Conservation (phyloP, 2,888 invertebrate genomes). For the Conchocele bisecta region DNA sequence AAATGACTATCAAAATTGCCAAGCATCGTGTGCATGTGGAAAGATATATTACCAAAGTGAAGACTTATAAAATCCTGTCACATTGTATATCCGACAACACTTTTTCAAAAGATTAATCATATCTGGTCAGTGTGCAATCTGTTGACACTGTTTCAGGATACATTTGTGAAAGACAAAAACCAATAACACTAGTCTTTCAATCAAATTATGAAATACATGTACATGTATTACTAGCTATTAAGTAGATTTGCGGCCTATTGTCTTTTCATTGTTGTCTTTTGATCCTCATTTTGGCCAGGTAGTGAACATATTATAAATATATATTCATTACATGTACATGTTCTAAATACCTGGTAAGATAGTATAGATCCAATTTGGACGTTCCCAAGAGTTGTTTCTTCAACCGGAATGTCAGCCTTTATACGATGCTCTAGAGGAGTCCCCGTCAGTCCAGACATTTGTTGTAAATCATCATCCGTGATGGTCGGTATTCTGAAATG, state of each 20-base stretch:
- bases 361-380: slow-evolving; percentile 3
- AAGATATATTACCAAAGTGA: slow-evolving; percentile 11
- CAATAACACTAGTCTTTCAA: neutral
- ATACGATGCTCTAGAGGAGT: neutral
- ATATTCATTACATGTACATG: too few relatives aligned
- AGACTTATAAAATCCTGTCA: slow-evolving; percentile 1
- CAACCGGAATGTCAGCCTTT: neutral
- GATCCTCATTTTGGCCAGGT: too few relatives aligned
- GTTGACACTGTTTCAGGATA: slow-evolving; percentile 8
- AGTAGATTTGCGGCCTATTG: too few relatives aligned
- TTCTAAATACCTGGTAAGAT: slow-evolving; percentile 1
- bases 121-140: slow-evolving; percentile 15
- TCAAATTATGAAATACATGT: too few relatives aligned
- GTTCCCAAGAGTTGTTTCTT: neutral
- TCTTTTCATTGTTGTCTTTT: too few relatives aligned
- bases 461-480: neutral
- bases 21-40: slow-evolving; percentile 20
- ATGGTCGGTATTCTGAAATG: neutral
- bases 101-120: slow-evolving; percentile 6
- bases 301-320: too few relatives aligned
- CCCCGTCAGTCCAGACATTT: neutral
- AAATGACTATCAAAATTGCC: slow-evolving; percentile 7
- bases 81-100: neutral
- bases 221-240: too few relatives aligned
- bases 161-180: slow-evolving; percentile 21